These are phyloP conservation scores for Conus canariensis DNA, from an alignment of 2,888 invertebrate genomes.

Conservation along the genomic window DNA sequence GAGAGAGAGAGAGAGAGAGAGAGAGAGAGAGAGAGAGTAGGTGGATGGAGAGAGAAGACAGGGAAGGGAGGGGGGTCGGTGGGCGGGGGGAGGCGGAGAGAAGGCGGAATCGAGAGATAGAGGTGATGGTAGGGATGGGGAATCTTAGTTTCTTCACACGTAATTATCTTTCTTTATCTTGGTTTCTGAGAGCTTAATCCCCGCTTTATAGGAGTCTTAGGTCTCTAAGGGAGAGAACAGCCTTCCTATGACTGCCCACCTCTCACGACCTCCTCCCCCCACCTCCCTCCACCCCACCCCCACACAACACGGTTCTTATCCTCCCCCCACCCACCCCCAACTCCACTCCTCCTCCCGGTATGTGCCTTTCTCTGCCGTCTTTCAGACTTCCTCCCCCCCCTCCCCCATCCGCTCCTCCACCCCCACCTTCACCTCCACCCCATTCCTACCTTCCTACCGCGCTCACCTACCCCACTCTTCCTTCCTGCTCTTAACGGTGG, in stretches of 20 bases:
- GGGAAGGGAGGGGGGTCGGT: not conserved
- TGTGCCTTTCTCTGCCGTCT: not conserved
- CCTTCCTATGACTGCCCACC: not conserved
- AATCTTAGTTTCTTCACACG: not conserved
- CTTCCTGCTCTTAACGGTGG: not conserved
- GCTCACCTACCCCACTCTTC: not conserved
- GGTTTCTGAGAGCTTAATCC: slow-evolving; percentile 14
- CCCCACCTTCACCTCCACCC: not conserved
- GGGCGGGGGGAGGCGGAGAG: not conserved
- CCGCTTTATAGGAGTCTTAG: slow-evolving; percentile 14
- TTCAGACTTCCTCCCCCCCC: no score
- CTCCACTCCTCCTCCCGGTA: not conserved
- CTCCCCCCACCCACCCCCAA: not conserved
- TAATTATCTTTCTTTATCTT: slow-evolving; percentile 5
- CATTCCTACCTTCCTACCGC: not conserved
- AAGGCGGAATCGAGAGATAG: not conserved
- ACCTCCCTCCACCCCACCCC: not conserved
- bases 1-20: not conserved
- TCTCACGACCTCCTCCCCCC: not conserved
- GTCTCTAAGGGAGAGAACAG: not conserved
- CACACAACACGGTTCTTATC: not conserved
- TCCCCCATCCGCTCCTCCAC: not conserved
- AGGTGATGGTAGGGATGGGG: not conserved
- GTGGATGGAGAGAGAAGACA: not conserved
- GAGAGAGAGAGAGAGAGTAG: slow-evolving; percentile 12